These are phyloP conservation scores for Pseudorasbora parva DNA, from an alignment of 2,113 vertebrate genomes.

Conservation along the genomic window DNA sequence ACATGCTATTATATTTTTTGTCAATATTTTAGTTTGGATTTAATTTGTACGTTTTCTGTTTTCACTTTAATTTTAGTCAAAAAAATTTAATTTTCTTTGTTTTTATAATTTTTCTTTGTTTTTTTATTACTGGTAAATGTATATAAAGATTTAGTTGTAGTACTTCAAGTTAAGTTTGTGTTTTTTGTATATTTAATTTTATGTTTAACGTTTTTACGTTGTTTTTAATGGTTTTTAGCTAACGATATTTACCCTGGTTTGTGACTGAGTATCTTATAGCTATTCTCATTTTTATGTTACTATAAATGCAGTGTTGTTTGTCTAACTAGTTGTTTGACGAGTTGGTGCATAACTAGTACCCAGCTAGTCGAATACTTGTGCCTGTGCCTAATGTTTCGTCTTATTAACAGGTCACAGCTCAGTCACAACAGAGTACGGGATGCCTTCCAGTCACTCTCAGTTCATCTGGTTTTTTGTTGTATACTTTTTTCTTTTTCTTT, in stretches of 20 bases:
- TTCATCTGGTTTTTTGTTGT: slow-evolving; percentile 99
- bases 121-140: no score
- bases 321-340: neutral
- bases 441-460: slow-evolving; percentile 97
- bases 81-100: no score
- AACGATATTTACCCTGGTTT: neutral
- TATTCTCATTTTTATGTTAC: neutral
- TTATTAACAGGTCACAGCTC: slow-evolving; percentile 80
- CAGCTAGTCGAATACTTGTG: neutral
- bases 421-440: slow-evolving; percentile 91
- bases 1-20: no score
- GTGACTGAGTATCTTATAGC: neutral
- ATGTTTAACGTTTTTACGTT: no score
- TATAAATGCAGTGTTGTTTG: neutral
- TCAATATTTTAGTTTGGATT: no score
- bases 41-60: no score
- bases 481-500: slow-evolving; percentile 98
- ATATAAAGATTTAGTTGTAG: no score
- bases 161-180: no score
- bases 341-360: neutral
- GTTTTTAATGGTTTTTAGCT: neutral
- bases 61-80: no score
- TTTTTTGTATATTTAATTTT: no score
- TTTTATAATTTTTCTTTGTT: no score
- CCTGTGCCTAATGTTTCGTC: neutral